Conservation (phyloP, 2,888 invertebrate species). For the Drosophila colorata region DNA sequence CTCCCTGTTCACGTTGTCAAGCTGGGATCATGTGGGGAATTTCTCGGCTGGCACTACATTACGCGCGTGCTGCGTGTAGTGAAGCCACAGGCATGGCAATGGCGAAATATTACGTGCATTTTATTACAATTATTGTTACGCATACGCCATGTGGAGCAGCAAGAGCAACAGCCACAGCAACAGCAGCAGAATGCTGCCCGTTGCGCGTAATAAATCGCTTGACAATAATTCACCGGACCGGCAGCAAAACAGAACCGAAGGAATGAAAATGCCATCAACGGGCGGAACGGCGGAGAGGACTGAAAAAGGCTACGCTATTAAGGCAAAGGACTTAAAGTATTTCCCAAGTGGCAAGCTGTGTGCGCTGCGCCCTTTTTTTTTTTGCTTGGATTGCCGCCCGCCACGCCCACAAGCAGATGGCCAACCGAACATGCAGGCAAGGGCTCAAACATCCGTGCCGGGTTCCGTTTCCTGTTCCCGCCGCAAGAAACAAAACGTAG, state of each 20-base stretch:
- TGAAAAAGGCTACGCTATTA: slow-evolving; percentile 63
- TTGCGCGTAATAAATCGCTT: slow-evolving; percentile 71
- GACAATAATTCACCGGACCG: slow-evolving; percentile 71
- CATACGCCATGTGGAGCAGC: slow-evolving; percentile 75
- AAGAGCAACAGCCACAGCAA: too few species aligned
- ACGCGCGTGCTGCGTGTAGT: neutral
- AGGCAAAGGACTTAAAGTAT: slow-evolving; percentile 74
- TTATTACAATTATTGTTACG: slow-evolving; percentile 74
- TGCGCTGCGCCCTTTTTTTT: slow-evolving; percentile 16
- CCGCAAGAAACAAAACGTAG: slow-evolving; percentile 47
- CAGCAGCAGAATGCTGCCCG: slow-evolving; percentile 36
- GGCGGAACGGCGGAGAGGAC: slow-evolving; percentile 18
- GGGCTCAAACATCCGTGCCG: slow-evolving; percentile 34
- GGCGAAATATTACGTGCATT: slow-evolving; percentile 56
- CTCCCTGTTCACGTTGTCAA: slow-evolving; percentile 1
- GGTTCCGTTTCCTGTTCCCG: slow-evolving; percentile 50
- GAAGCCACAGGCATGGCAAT: slow-evolving; percentile 31
- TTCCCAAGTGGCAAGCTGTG: slow-evolving; percentile 64
- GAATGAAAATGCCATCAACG: slow-evolving; percentile 13
- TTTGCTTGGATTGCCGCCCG: slow-evolving; percentile 15
- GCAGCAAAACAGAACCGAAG: slow-evolving; percentile 6
- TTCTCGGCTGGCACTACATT: slow-evolving; percentile 5
- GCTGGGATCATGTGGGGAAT: slow-evolving; percentile 11
- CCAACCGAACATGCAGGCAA: slow-evolving; percentile 9
- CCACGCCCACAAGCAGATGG: slow-evolving; percentile 34